phyloP scores from a whole-genome alignment of 2,888 invertebrate genomes.

The Zaprionus lineosus region DNA sequence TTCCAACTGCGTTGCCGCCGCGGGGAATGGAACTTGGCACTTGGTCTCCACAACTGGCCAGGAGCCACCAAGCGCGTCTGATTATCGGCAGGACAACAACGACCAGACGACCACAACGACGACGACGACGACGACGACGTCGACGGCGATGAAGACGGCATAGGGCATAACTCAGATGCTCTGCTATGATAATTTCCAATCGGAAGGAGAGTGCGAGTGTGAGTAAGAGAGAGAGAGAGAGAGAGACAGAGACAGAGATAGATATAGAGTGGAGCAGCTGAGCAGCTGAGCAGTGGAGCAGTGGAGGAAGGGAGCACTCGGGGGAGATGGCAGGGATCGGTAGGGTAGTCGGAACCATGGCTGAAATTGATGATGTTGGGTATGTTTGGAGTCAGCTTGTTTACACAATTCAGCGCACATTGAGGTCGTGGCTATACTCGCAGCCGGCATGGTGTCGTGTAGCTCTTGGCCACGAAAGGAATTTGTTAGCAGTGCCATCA shows the following conservation, averaged over 20 bases:
- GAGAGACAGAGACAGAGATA: conserved; percentile 5
- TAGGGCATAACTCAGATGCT: conserved; percentile 79
- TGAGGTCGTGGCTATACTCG: conserved; percentile 65
- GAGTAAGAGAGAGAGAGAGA: background rate
- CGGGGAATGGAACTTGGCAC: conserved; percentile 47
- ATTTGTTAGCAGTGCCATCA: conserved; percentile 73
- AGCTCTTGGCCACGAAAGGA: conserved; percentile 56
- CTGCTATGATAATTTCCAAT: conserved; percentile 80
- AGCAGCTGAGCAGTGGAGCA: no score
- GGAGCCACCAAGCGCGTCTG: conserved; percentile 77
- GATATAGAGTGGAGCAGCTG: background rate
- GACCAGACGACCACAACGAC: conserved; percentile 7
- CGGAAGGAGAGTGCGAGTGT: conserved; percentile 26
- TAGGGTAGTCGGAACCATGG: conserved; percentile 12
- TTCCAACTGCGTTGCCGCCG: conserved; percentile 71
- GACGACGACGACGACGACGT: conserved; percentile 22
- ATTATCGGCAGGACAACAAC: conserved; percentile 77
- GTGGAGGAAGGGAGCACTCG: no score
- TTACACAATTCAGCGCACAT: conserved; percentile 82
- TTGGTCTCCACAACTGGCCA: conserved; percentile 32
- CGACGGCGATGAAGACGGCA: conserved; percentile 39
- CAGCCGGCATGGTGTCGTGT: conserved; percentile 32
- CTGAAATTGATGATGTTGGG: conserved; percentile 80
- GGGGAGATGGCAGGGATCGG: no score
- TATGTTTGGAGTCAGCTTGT: conserved; percentile 82